These are phyloP conservation scores for Montipora capricornis DNA, from an alignment of 64 coral and sea anemone genomes.

Conservation along the genomic window DNA sequence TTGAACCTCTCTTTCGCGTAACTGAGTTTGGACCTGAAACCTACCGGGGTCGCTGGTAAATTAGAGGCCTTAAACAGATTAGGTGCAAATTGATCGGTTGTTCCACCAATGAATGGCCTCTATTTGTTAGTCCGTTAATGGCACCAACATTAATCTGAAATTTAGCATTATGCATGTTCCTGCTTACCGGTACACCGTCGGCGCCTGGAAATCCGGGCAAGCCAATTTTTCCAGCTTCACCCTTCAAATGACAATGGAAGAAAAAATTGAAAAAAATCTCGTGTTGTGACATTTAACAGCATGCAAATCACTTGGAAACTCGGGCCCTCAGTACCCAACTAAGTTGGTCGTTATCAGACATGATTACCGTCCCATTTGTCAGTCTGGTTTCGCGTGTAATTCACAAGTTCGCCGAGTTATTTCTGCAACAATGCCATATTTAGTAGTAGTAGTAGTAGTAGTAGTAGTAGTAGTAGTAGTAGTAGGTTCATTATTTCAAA, in stretches of 20 bases:
- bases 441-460: too few relatives aligned
- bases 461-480: too few relatives aligned
- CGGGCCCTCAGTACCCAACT: background rate
- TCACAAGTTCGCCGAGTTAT: background rate
- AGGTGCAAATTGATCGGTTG: background rate
- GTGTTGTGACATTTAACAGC: background rate
- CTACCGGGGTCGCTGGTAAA: too few relatives aligned
- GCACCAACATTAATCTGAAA: background rate
- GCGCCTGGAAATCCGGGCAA: constrained; percentile 76
- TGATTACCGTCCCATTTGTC: background rate
- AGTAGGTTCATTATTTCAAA: too few relatives aligned
- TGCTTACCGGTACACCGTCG: constrained; percentile 73
- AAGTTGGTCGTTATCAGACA: too few relatives aligned
- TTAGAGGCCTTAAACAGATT: too few relatives aligned
- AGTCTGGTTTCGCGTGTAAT: background rate
- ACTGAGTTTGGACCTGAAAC: too few relatives aligned
- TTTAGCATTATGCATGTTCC: background rate
- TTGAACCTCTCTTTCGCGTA: too few relatives aligned
- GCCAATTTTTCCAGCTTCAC: constrained; percentile 77
- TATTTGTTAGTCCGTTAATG: too few relatives aligned
- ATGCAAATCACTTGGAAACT: background rate
- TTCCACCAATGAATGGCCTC: background rate
- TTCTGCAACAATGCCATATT: background rate
- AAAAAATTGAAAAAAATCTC: background rate
- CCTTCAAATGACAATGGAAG: constrained; percentile 12